These are phyloP conservation scores for Lithosia quadra DNA, from an alignment of 2,888 invertebrate species.

Conservation along the genomic window DNA sequence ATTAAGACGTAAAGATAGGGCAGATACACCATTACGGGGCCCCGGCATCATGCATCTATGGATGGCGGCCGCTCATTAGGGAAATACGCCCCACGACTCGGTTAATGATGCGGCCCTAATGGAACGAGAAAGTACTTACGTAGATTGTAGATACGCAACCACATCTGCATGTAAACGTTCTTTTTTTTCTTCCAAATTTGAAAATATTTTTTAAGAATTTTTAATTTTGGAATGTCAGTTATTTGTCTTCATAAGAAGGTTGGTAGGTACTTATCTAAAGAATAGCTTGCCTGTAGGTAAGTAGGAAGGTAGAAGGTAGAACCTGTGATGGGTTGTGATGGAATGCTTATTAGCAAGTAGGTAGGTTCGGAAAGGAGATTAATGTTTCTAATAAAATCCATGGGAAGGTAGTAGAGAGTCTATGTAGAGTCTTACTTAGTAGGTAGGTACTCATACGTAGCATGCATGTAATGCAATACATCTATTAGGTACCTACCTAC, in stretches of 20 bases:
- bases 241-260: too few relatives aligned
- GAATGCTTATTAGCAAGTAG: too few relatives aligned
- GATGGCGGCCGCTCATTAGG: slow-evolving; percentile 69
- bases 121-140: slow-evolving; percentile 43
- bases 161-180: slow-evolving; percentile 27
- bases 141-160: slow-evolving; percentile 23
- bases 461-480: too few relatives aligned
- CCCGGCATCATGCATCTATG: slow-evolving; percentile 75
- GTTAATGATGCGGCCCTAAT: slow-evolving; percentile 66
- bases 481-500: too few relatives aligned
- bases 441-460: too few relatives aligned
- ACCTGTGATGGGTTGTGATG: too few relatives aligned
- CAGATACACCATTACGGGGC: slow-evolving; percentile 64
- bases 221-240: background rate
- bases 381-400: too few relatives aligned
- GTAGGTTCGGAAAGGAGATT: too few relatives aligned
- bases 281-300: too few relatives aligned
- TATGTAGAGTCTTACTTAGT: too few relatives aligned
- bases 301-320: too few relatives aligned
- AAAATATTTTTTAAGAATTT: background rate
- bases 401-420: too few relatives aligned
- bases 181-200: background rate
- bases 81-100: slow-evolving; percentile 59
- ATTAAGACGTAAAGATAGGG: slow-evolving; percentile 83
- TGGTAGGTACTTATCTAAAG: background rate